phyloP scores from a whole-genome alignment of 2,113 vertebrate species.

The Egretta garzetta region DNA sequence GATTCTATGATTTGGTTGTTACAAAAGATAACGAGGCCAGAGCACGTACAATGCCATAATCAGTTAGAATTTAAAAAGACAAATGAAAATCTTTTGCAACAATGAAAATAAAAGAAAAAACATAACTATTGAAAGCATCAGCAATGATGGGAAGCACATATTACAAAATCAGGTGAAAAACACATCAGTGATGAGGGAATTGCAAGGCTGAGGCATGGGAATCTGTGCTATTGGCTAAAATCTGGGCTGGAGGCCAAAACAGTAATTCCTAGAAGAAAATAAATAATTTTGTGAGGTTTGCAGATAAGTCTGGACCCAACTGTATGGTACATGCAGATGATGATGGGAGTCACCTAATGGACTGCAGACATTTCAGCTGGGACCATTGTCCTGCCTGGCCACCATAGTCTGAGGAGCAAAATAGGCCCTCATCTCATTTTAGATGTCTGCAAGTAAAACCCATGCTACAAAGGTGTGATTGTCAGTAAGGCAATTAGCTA shows the following conservation, averaged over 20 bases:
- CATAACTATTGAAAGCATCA: background rate
- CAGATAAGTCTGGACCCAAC: background rate
- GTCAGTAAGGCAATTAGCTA: background rate
- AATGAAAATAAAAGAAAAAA: background rate
- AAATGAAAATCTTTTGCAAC: background rate
- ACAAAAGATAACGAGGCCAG: background rate
- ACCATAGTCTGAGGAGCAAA: background rate
- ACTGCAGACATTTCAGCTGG: background rate
- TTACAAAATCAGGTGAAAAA: background rate
- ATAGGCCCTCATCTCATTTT: background rate
- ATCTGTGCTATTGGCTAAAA: background rate
- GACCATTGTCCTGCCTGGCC: background rate
- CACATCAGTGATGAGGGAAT: background rate
- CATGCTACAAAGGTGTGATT: too few relatives aligned
- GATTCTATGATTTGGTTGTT: background rate
- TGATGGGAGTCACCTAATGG: background rate
- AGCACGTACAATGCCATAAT: background rate
- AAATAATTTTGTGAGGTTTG: background rate
- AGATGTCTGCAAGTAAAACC: background rate
- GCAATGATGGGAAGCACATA: background rate
- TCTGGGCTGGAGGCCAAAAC: background rate
- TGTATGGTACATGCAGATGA: background rate
- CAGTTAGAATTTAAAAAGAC: background rate
- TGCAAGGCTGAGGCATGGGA: background rate
- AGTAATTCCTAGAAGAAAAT: background rate